phyloP scores from a whole-genome alignment of 2,113 vertebrate species.

The Pangasianodon gigas region DNA sequence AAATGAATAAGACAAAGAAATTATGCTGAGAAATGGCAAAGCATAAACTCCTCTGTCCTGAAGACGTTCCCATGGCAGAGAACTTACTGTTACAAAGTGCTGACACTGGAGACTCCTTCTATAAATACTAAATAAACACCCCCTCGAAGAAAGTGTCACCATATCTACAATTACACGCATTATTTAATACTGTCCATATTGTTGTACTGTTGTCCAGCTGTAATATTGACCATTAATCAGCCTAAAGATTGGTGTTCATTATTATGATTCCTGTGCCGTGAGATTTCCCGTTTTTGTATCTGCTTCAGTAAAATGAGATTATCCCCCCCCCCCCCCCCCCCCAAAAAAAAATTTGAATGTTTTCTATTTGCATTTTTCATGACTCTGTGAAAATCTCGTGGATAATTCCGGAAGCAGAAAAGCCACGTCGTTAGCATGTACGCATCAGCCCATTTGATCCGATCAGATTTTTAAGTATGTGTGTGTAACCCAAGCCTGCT shows the following conservation, averaged over 20 bases:
- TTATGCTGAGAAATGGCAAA: not conserved
- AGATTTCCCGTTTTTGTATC: not conserved
- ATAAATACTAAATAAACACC: not conserved
- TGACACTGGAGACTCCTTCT: not conserved
- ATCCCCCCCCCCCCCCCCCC: not conserved
- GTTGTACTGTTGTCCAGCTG: not conserved
- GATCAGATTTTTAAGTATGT: not conserved
- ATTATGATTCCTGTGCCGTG: not conserved
- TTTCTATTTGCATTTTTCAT: slow-evolving; percentile 42
- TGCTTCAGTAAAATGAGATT: not conserved
- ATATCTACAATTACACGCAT: not conserved
- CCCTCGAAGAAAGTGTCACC: not conserved
- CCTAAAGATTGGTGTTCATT: not conserved
- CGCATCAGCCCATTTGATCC: not conserved
- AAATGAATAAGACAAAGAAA: not conserved
- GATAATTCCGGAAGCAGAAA: slow-evolving; percentile 1
- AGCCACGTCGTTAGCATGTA: not conserved
- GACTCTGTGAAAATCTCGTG: not conserved
- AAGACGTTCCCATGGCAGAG: not conserved
- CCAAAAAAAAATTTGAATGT: slow-evolving; percentile 4
- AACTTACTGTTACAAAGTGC: not conserved
- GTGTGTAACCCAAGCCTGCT: not conserved
- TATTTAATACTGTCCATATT: not conserved
- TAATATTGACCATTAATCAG: not conserved
- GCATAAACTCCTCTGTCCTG: not conserved